Conservation (phyloP, 2,797 vertebrate genomes). For the Stomatorhinus walkeri region DNA sequence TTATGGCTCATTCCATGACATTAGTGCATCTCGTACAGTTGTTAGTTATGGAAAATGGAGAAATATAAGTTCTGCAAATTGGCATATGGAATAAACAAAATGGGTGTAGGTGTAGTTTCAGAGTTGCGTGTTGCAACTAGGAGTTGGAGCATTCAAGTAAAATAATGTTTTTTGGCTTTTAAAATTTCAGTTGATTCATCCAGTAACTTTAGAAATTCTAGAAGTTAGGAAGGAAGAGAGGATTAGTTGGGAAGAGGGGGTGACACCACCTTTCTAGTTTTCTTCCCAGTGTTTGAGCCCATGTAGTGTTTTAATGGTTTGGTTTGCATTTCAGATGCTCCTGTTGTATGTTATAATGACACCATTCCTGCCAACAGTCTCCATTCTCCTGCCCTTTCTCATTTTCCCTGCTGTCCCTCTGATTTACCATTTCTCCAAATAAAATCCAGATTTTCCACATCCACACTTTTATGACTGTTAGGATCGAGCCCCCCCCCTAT, state of each 20-base stretch:
- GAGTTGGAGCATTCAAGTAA: neutral
- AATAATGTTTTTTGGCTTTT: neutral
- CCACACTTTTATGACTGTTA: neutral
- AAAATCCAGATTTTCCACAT: neutral
- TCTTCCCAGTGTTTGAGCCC: neutral
- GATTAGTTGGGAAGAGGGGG: neutral
- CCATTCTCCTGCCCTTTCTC: neutral
- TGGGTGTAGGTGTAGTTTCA: neutral
- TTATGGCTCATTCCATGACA: neutral
- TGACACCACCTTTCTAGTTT: neutral
- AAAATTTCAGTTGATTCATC: neutral
- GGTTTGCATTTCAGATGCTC: neutral
- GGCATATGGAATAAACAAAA: neutral
- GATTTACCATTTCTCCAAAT: neutral
- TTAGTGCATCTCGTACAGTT: neutral
- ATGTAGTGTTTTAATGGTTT: neutral
- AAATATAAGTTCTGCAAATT: neutral
- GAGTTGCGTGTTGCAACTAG: neutral
- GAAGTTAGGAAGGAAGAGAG: neutral
- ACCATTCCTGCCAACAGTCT: neutral
- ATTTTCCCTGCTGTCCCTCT: neutral
- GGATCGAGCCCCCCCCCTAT: neutral
- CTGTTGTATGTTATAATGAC: neutral
- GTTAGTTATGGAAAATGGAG: neutral
- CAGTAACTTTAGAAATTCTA: neutral